Evolutionary conservation across 1,140 invertebrate genomes (phyloP).

Genomic region (Glomeris maerens): DNA sequence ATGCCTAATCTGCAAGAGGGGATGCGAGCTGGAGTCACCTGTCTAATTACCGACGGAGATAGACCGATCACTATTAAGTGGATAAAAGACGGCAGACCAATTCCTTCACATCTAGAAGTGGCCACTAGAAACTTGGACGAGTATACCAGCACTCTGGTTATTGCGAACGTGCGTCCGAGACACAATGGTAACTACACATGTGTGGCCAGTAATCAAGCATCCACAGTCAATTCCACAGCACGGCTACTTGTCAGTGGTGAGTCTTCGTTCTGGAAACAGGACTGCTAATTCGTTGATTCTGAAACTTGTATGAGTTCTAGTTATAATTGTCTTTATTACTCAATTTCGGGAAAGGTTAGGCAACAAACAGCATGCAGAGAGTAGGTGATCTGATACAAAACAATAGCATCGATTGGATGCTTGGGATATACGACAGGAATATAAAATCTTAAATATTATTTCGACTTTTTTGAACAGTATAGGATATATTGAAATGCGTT

Average conservation of each 20-base stretch:
- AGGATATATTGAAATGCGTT: no score
- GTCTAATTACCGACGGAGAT: constrained; percentile 32
- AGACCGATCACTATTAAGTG: constrained; percentile 31
- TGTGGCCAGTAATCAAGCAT: constrained; percentile 31
- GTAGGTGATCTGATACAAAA: no score
- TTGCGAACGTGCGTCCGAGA: constrained; percentile 27
- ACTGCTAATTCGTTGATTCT: no score
- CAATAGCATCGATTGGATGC: no score
- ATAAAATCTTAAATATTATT: no score
- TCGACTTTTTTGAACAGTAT: no score
- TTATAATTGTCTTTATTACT: no score
- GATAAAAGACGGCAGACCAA: constrained; percentile 29
- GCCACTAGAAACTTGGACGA: constrained; percentile 1
- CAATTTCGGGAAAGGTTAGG: no score
- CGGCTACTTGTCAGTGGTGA: constrained; percentile 13
- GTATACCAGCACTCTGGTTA: constrained; percentile 23
- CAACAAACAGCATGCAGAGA: no score
- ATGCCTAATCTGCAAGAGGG: constrained; percentile 48
- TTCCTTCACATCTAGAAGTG: constrained; percentile 14
- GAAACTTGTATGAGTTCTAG: no score
- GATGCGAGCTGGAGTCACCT: constrained; percentile 45
- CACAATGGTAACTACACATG: constrained; percentile 37
- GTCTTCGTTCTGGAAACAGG: not conserved
- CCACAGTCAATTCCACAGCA: constrained; percentile 29
- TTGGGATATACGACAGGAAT: no score